phyloP scores from a whole-genome alignment of 2,888 invertebrate genomes.

The Gonocerus acuteangulatus region DNA sequence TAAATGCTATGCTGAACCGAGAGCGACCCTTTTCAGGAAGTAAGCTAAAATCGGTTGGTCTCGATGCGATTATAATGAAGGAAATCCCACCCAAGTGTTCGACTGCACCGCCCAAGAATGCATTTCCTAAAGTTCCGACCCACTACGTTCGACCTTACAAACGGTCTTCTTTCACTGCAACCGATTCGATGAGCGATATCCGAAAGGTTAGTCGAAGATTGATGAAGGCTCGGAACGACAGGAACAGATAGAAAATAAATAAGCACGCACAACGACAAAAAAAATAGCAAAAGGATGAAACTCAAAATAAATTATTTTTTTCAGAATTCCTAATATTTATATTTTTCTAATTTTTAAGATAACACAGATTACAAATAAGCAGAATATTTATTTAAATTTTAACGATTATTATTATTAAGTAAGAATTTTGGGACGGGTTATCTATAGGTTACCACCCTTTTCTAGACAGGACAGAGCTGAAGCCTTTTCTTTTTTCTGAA shows the following conservation, averaged over 20 bases:
- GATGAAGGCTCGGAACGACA: background rate
- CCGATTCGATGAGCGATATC: background rate
- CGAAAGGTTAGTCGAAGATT: background rate
- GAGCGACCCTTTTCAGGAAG: too few relatives aligned
- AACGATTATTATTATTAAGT: too few relatives aligned
- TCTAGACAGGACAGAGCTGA: too few relatives aligned
- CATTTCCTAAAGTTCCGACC: constrained; percentile 2
- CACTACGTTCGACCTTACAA: constrained; percentile 10
- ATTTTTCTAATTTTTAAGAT: too few relatives aligned
- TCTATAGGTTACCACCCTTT: too few relatives aligned
- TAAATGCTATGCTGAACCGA: too few relatives aligned
- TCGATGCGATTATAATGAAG: background rate
- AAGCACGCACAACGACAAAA: background rate
- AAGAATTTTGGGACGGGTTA: too few relatives aligned
- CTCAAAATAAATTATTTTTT: background rate
- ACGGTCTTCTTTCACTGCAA: constrained; percentile 9
- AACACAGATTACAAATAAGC: too few relatives aligned
- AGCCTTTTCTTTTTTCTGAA: too few relatives aligned
- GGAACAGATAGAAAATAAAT: background rate
- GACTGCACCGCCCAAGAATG: background rate
- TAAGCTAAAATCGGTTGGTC: constrained; percentile 1
- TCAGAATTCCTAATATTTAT: too few relatives aligned
- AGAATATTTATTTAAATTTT: too few relatives aligned
- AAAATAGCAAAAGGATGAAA: background rate
- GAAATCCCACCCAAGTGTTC: background rate